phyloP scores from a whole-genome alignment of 2,113 vertebrate species.

The Seriola aureovittata region DNA sequence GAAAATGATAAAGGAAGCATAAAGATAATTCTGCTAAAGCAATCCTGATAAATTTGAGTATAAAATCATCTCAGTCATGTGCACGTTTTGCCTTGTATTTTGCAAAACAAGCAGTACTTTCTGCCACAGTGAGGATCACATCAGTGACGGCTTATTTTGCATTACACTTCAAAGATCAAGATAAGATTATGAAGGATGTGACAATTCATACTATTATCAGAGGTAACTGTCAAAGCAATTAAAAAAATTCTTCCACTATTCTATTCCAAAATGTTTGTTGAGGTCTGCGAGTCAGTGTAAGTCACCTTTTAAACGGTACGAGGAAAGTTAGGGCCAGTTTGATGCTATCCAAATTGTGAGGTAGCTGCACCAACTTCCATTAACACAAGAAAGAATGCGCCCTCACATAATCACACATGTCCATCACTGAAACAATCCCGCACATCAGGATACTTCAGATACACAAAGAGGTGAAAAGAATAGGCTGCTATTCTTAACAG shows the following conservation, averaged over 20 bases:
- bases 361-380: not conserved
- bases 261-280: constrained; percentile 29
- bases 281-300: constrained; percentile 26
- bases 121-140: constrained; percentile 24
- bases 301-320: not conserved
- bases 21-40: not conserved
- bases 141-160: constrained; percentile 52
- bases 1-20: not conserved
- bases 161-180: constrained; percentile 58
- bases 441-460: constrained; percentile 25
- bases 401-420: not conserved
- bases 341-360: constrained; percentile 4
- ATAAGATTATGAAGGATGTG: constrained; percentile 55
- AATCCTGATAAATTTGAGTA: not conserved
- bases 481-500: constrained; percentile 18
- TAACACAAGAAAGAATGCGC: constrained; percentile 15
- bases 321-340: constrained; percentile 20
- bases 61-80: constrained; percentile 1
- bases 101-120: constrained; percentile 50
- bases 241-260: not conserved
- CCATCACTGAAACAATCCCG: constrained; percentile 31
- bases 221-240: constrained; percentile 48
- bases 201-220: constrained; percentile 42
- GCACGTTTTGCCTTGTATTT: not conserved
- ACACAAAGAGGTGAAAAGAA: constrained; percentile 26